These are phyloP conservation scores for Polyodon spathula DNA, from an alignment of 2,113 vertebrate genomes.

Conservation along the genomic window DNA sequence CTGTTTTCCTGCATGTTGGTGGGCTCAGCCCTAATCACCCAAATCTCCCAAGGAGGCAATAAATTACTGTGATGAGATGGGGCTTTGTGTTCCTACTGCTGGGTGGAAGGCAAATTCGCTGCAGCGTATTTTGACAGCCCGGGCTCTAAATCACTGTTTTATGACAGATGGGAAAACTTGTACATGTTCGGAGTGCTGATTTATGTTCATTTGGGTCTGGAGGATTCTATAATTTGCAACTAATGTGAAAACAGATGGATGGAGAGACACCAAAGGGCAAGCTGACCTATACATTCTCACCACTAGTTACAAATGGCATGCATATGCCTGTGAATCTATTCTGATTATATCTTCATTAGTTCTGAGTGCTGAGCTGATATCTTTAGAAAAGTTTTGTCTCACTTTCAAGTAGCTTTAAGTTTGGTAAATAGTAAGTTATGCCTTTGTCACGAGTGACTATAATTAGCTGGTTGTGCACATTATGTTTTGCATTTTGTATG, in stretches of 20 bases:
- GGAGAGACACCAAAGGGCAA: conserved; percentile 80
- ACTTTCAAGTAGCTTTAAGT: no score
- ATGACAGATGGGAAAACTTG: conserved; percentile 93
- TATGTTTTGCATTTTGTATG: no score
- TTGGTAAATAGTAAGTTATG: no score
- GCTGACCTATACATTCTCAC: conserved; percentile 74
- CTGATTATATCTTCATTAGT: conserved; percentile 61
- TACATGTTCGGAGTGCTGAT: conserved; percentile 82
- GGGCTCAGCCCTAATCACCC: conserved; percentile 94
- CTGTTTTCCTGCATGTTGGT: conserved; percentile 98
- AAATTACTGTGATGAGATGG: conserved; percentile 94
- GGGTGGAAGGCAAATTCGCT: conserved; percentile 74
- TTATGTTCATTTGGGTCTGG: conserved; percentile 93
- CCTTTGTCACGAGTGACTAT: no score
- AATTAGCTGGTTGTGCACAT: no score
- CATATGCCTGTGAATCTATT: conserved; percentile 73
- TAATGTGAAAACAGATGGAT: conserved; percentile 98
- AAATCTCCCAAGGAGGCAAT: conserved; percentile 86
- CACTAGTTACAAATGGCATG: conserved; percentile 81
- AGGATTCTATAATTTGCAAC: conserved; percentile 92
- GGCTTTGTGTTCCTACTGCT: conserved; percentile 86
- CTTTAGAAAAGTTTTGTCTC: no score
- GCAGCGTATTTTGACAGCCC: conserved; percentile 88
- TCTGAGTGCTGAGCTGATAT: no score
- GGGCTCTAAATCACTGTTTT: conserved; percentile 97